Base-by-base conservation (phyloP, 2,113 vertebrate species). In the Oophaga pumilio region DNA sequence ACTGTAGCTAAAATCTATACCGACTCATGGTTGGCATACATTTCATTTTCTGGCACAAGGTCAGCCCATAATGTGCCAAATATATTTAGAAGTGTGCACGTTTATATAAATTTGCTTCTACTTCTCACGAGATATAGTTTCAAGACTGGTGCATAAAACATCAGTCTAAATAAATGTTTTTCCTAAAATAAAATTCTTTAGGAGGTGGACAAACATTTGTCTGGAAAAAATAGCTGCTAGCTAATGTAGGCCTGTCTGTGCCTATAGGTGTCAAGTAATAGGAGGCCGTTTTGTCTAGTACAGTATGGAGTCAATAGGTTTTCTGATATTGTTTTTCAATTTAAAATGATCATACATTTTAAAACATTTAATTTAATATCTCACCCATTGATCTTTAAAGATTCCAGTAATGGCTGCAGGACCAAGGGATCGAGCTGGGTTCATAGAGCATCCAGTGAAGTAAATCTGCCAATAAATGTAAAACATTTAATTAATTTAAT, bases 381-480 rank as follows among this genome's bases (percentile, higher is more conserved):
- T 95, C 89, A 96, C 95, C 95, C 95, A 96, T 0, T 96, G 95
- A 0, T 89, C 83, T 7, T 80, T 92, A 93, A 95, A 95, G 83
- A 82, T 91, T 18, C 90, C 93, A 89, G 93, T 91, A 84, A 96
- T 3, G 0, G 95, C 94, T 0, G 95, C 94, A 0, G 95, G 95
- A 2, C 93, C 95, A 0, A 96, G 93, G 64, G 95, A 96, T 6
- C 95, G 92, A 9, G 95, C 95, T 0, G 95, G 95, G 24, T 96
- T 96, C 95, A 96, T 96, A 91, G 95, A 95, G 88, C 95, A 96
- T 88, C 95, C 95, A 0, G 94, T 95, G 91, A 94, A 96, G 88
- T 95, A 95, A 90, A 96, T 96, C 95, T 96, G 90, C 49, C 0
- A 33, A 18, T 56, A 78, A 8, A 76, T 60, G 53, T 13, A 74